A percentile compares a stretch with the other conserved stretches of the same genome.
These are phyloP conservation scores for Junco hyemalis DNA, from an alignment of 2,113 vertebrate species.

Conservation along the genomic window DNA sequence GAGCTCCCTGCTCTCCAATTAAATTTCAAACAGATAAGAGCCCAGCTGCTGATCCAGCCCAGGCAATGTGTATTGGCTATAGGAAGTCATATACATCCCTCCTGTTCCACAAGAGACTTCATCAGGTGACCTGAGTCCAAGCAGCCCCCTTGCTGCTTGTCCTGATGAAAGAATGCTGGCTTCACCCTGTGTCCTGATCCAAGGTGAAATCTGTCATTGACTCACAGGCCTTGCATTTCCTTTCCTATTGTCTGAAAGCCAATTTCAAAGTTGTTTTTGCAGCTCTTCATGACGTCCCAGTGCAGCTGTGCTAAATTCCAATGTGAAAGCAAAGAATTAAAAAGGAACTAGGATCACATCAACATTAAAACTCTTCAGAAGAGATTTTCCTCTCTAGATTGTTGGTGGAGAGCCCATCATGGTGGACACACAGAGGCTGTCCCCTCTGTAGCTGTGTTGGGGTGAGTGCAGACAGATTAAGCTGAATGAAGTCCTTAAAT, in stretches of 20 bases:
- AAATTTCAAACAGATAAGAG: not conserved
- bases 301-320: constrained; percentile 58
- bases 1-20: not conserved
- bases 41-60: not conserved
- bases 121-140: not conserved
- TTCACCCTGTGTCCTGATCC: constrained; percentile 26
- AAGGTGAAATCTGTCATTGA: constrained; percentile 34
- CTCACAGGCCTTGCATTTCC: constrained; percentile 39
- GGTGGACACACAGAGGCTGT: not conserved
- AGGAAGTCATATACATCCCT: not conserved
- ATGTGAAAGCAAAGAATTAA: not conserved
- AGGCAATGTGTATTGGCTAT: not conserved
- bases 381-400: not conserved
- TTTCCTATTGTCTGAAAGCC: constrained; percentile 42
- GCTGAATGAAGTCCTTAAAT: not conserved
- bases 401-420: not conserved
- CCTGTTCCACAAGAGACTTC: not conserved
- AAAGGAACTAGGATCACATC: not conserved
- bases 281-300: not conserved
- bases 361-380: not conserved
- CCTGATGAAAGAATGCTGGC: not conserved
- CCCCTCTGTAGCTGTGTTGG: not conserved
- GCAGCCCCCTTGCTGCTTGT: not conserved
- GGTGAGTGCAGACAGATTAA: not conserved
- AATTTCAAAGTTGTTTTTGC: constrained; percentile 12